phyloP scores from a whole-genome alignment of 2,113 vertebrate species.

The Aix galericulata region DNA sequence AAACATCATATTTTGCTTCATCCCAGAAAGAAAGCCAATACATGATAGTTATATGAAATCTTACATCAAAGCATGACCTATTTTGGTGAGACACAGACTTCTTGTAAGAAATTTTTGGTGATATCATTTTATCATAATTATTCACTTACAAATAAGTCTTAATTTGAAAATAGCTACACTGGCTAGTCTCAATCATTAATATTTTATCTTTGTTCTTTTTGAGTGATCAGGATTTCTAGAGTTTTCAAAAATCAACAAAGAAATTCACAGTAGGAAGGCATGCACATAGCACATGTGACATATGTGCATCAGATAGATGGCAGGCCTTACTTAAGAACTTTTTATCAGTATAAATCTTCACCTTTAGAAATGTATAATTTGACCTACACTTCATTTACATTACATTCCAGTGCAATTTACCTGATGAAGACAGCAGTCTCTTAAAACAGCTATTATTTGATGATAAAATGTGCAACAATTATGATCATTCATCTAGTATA shows the following conservation, averaged over 20 bases:
- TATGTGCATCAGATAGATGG: neutral
- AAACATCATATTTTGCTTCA: neutral
- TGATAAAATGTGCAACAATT: neutral
- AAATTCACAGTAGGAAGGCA: neutral
- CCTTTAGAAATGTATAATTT: neutral
- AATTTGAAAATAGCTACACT: neutral
- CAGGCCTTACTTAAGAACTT: neutral
- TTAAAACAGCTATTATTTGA: neutral
- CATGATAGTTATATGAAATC: neutral
- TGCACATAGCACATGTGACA: neutral
- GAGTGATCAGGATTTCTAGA: neutral
- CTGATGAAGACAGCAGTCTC: neutral
- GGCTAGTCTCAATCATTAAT: neutral
- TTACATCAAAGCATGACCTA: neutral
- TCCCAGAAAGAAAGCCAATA: neutral
- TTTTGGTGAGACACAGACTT: neutral
- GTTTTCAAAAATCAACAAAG: neutral
- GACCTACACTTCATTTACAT: neutral
- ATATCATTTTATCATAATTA: neutral
- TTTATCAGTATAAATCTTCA: accelerated
- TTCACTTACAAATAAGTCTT: neutral
- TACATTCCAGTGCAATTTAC: neutral
- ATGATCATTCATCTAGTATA: neutral
- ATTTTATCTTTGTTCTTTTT: neutral
- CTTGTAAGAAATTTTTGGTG: neutral